A percentile compares a stretch with the other conserved stretches of the same genome.
These are phyloP conservation scores for Parnassius mnemosyne DNA, from an alignment of 2,888 invertebrate species.

Conservation along the genomic window DNA sequence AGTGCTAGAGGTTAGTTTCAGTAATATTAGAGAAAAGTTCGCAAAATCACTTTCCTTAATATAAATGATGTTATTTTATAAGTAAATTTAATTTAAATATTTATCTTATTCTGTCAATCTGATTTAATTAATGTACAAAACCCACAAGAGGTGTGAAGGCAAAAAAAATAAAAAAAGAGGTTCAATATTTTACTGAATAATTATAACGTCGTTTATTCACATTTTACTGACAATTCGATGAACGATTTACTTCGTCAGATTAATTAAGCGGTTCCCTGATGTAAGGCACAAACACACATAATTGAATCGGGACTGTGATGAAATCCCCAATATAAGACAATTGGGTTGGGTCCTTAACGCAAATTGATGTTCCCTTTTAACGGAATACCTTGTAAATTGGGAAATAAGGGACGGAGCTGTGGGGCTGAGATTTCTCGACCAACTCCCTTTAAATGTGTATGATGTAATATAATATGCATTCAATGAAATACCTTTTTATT, in stretches of 20 bases:
- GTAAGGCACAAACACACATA: constrained; percentile 37
- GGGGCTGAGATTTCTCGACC: constrained; percentile 35
- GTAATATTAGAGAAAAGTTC: no score
- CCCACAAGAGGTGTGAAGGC: no score
- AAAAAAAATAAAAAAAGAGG: no score
- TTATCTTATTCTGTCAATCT: no score
- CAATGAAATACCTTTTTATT: no score
- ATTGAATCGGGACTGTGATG: constrained; percentile 41
- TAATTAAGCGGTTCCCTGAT: constrained; percentile 19
- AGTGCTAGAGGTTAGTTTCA: no score
- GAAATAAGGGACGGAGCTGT: constrained; percentile 39
- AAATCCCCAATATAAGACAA: constrained; percentile 54
- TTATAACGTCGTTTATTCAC: not conserved
- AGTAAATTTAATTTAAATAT: no score
- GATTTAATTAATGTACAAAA: no score
- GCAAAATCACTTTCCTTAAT: no score
- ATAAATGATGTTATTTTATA: no score
- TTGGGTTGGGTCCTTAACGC: constrained; percentile 45
- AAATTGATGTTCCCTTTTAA: constrained; percentile 58
- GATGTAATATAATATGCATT: no score
- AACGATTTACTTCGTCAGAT: constrained; percentile 5
- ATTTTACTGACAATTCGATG: constrained; percentile 7
- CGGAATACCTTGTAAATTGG: constrained; percentile 57
- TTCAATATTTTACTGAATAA: no score
- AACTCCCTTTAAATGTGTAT: not conserved